Evolutionary conservation across 2,888 invertebrate genomes (phyloP), one percentile per base, ranked within the genome.

Genomic region (Keiferia lycopersicella): DNA sequence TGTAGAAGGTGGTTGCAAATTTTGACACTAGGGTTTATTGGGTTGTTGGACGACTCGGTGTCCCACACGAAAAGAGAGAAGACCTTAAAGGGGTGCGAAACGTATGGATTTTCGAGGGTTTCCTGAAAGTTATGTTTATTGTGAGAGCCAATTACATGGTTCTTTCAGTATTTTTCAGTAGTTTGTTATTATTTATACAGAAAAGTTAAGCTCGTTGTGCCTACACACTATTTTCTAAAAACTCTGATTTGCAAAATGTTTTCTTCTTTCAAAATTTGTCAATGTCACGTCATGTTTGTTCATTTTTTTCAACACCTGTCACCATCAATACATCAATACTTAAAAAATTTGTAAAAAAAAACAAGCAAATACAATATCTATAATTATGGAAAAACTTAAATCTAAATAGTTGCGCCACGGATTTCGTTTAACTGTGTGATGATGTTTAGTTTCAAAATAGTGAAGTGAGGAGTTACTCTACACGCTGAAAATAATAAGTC

Each of bases 231-330:
- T 20, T 50, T 50, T 16, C 20, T 10, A 20, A 18, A 50, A 50
- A 50, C 50, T 51, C 51, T 12, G 18, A 12, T 14, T 26, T 30
- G 26, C 8, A n/a, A 11, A 30, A 7, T 12, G 26, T 56, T 56
- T 56, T 30, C 56, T 56, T 56, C 56, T 56, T 56, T 26, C 34
- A 8, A 26, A n/a, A 30, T n/a, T 30, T 22, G 20, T 51, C 6
- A 20, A 2, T 56, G 56, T 16, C 56, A 56, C n/a, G 30, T 56
- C 34, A 56, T 26, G 30, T 14, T 30, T 56, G n/a, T 56, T 51
- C 51, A 51, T 51, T 51, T 56, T 56, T 56, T 56, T 30, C 30
- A 22, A 4, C 30, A 30, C n/a, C 26, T n/a, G 30, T 56, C 56
- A 56, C 26, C 11, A 30, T 30, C 56, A n/a, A n/a, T n/a, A n/a